These are phyloP conservation scores for Parnassius glacialis DNA, from an alignment of 2,888 invertebrate genomes.

Conservation along the genomic window DNA sequence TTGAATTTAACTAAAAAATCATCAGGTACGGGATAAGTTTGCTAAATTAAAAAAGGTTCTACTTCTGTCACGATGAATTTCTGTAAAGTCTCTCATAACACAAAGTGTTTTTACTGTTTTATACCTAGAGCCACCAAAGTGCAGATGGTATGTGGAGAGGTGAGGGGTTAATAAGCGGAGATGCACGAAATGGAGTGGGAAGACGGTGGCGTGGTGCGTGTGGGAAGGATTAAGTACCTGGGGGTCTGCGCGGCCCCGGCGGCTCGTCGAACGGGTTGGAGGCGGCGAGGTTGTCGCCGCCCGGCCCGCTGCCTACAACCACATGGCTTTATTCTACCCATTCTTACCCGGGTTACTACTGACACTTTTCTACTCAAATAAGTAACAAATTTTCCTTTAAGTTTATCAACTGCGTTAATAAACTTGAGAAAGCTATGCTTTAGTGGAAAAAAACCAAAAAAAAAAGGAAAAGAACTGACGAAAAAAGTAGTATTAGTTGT, in stretches of 20 bases:
- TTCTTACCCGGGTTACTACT: slow-evolving; percentile 27
- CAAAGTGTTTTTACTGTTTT: too few species aligned
- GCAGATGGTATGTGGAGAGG: not conserved
- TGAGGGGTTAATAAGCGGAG: slow-evolving; percentile 28
- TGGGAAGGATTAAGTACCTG: slow-evolving; percentile 66
- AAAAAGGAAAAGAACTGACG: not conserved
- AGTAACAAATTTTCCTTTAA: too few species aligned
- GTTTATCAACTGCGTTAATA: too few species aligned
- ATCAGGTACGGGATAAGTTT: too few species aligned
- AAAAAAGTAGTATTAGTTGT: too few species aligned
- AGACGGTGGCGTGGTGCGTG: slow-evolving; percentile 34
- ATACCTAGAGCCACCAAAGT: not conserved
- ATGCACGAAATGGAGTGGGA: too few species aligned
- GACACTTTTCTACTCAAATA: slow-evolving; percentile 21
- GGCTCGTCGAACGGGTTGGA: slow-evolving; percentile 93
- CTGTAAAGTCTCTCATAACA: too few species aligned
- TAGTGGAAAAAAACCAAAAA: not conserved
- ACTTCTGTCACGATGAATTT: too few species aligned
- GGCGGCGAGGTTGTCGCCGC: slow-evolving; percentile 89
- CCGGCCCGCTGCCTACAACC: slow-evolving; percentile 78
- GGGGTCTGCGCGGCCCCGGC: slow-evolving; percentile 78
- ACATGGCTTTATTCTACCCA: slow-evolving; percentile 42
- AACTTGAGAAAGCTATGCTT: too few species aligned
- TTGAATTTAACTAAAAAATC: too few species aligned
- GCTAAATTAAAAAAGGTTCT: too few species aligned